Evolutionary conservation across 1,140 invertebrate genomes (phyloP), one percentile per base, ranked within the genome.

Genomic region (Bactericera cockerelli): DNA sequence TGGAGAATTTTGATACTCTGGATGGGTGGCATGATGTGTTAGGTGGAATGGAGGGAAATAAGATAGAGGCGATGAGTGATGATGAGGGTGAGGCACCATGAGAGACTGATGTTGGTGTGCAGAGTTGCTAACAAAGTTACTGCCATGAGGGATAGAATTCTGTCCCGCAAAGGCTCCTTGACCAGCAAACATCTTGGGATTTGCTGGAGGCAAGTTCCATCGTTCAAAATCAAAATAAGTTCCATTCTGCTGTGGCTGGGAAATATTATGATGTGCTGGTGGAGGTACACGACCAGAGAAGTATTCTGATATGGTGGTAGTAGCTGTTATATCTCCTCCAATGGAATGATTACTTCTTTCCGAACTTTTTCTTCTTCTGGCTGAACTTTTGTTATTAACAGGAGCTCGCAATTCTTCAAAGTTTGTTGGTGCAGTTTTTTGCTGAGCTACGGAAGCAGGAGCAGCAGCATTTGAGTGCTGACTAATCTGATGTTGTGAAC

Each of bases 211-310:
- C 55, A 83, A 69, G 68, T 83, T 86, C 82, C 82, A 84, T 59
- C 82, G 72, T 61, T 84, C 82, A 67, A 83, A 82, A 67, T 86
- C 82, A 63, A 82, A 82, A 66, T 82, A 84, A 33, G 72, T 73
- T 55, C 81, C 81, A 66, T 83, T 83, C 65, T 81, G 78, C 60
- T 74, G 72, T 61, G 77, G 78, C 63, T 79, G 77, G 54, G 76
- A 79, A 54, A 71, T 74, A 33, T 79, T 81, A 31, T 81, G 80
- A 70, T 84, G 82, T 3, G 82, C 82, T 19, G 83, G 83, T 6
- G 81, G 80, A 60, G 82, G 82, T 58, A 84, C 80, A 65, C 81
- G 74, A 62, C 69, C 73, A 22, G 42, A 49, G 33, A 57, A 36
- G 59, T 58, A 61, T 39, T 63, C 62, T n/a, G 59, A 57, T 28